These are phyloP conservation scores for Eucidaris tribuloides DNA, from an alignment of 35 echinoderm and acorn worm genomes.

Conservation along the genomic window DNA sequence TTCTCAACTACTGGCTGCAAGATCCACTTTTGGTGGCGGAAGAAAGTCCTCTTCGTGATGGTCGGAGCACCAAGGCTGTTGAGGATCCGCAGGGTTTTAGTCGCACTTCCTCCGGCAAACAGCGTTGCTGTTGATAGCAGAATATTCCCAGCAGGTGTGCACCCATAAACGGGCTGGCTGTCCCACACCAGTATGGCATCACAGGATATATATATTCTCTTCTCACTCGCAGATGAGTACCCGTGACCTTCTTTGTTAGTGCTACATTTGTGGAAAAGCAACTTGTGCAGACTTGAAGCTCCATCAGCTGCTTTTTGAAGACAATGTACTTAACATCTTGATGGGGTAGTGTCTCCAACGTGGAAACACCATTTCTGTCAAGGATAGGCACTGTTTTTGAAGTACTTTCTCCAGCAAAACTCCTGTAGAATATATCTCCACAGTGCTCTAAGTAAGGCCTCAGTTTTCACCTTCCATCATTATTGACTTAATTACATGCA, in stretches of 20 bases:
- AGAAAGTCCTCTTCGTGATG: conserved; percentile 5
- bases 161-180: conserved; percentile 55
- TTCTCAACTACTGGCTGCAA: neutral
- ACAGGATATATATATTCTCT: conserved; percentile 38
- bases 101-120: conserved; percentile 46
- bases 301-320: conserved; percentile 32
- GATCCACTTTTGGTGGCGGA: neutral
- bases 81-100: conserved; percentile 34
- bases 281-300: conserved; percentile 7
- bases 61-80: neutral
- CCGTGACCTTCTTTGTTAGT: neutral
- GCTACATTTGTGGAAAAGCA: neutral
- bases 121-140: conserved; percentile 49
- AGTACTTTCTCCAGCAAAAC: no score
- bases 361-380: no score
- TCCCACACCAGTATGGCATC: neutral
- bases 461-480: no score
- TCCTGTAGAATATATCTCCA: no score
- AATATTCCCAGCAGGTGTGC: conserved; percentile 64
- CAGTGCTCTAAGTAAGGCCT: no score
- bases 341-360: no score
- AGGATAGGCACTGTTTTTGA: no score
- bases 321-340: conserved; percentile 54
- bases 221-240: conserved; percentile 22
- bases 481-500: no score